Percentiles rank a stretch among this genome's conserved stretches.
These are phyloP conservation scores for Labroides dimidiatus DNA, from an alignment of 2,797 vertebrate species.

Conservation along the genomic window DNA sequence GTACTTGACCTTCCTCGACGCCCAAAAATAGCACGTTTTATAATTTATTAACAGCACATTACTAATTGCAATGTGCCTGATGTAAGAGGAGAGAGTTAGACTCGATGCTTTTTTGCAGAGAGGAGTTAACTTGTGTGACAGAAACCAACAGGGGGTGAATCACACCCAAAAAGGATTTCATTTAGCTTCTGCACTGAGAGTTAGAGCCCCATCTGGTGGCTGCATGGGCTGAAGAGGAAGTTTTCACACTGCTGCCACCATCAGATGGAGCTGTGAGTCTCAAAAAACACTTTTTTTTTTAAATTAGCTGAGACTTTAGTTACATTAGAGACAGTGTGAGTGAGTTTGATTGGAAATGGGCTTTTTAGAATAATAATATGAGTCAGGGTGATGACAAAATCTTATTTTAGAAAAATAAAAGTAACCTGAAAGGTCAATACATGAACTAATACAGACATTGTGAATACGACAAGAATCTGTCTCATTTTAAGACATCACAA, in stretches of 20 bases:
- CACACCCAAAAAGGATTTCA: not conserved
- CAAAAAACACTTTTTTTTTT: not conserved
- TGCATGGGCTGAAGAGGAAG: too few species aligned
- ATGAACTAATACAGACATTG: not conserved
- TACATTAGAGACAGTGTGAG: too few species aligned
- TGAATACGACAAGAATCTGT: too few species aligned
- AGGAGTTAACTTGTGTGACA: not conserved
- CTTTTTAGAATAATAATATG: too few species aligned
- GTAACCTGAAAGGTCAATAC: not conserved
- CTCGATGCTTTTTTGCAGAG: not conserved
- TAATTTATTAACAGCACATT: conserved; percentile 58
- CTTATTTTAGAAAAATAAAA: too few species aligned
- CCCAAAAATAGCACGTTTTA: conserved; percentile 30
- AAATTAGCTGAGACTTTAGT: not conserved
- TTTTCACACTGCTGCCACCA: conserved; percentile 4
- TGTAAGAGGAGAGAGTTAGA: not conserved
- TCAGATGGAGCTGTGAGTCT: conserved; percentile 17
- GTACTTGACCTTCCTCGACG: conserved; percentile 23
- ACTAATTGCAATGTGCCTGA: not conserved
- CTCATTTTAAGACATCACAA: too few species aligned
- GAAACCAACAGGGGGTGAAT: not conserved
- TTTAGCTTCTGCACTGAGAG: conserved; percentile 1
- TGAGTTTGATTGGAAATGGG: too few species aligned
- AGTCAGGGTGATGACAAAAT: too few species aligned
- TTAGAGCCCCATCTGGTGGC: conserved; percentile 62